A percentile compares a stretch with the other conserved stretches of the same genome.
phyloP scores from a whole-genome alignment of 2,888 invertebrate species.

The Cantharis flavilabris region DNA sequence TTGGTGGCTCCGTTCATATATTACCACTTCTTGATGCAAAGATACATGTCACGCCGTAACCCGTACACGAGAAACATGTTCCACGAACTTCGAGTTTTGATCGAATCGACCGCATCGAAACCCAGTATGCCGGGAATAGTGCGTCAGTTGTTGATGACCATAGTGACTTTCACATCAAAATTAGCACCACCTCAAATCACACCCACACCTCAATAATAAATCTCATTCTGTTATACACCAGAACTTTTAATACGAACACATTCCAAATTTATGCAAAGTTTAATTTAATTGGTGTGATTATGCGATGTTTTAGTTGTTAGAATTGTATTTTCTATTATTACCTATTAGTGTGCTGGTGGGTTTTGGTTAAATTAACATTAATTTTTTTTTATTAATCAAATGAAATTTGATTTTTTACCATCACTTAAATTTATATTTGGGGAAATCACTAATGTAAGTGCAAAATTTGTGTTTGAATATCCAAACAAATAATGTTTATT shows the following conservation, averaged over 20 bases:
- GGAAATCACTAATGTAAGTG: neutral
- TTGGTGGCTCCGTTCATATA: slow-evolving; percentile 94
- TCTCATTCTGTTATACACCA: neutral
- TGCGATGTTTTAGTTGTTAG: neutral
- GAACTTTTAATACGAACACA: neutral
- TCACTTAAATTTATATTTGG: neutral
- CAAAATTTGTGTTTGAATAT: neutral
- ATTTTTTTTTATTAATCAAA: neutral
- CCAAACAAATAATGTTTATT: neutral
- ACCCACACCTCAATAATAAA: slow-evolving; percentile 33
- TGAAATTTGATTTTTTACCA: neutral
- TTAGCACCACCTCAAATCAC: slow-evolving; percentile 71
- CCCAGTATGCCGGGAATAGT: slow-evolving; percentile 72
- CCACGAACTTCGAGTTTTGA: slow-evolving; percentile 77
- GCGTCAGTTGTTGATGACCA: slow-evolving; percentile 61
- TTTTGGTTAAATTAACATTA: neutral
- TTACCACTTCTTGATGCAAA: slow-evolving; percentile 92
- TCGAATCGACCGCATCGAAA: slow-evolving; percentile 70
- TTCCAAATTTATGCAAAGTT: neutral
- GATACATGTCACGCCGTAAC: slow-evolving; percentile 94
- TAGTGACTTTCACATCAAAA: slow-evolving; percentile 73
- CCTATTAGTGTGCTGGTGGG: neutral
- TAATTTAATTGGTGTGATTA: neutral
- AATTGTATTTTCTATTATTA: neutral
- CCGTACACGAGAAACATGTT: slow-evolving; percentile 95